A percentile compares a stretch with the other conserved stretches of the same genome.
These are phyloP conservation scores for Stegastes partitus DNA, from an alignment of 2,113 vertebrate genomes.

Conservation along the genomic window DNA sequence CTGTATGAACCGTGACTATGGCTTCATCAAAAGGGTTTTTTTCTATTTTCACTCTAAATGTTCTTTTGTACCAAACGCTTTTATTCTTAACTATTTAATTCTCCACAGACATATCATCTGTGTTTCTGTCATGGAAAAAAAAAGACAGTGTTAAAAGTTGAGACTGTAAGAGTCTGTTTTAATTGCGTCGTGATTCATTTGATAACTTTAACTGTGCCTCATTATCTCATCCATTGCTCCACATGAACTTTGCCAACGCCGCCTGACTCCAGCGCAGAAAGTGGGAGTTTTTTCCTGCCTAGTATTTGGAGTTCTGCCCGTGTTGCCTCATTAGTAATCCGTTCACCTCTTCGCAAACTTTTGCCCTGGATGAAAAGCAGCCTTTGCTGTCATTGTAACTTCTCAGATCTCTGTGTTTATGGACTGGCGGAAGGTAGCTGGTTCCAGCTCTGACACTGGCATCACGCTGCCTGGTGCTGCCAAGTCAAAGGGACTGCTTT, in stretches of 20 bases:
- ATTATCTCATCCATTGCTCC: conserved; percentile 39
- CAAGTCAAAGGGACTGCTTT: conserved; percentile 40
- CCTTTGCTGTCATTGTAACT: conserved; percentile 44
- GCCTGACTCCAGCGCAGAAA: conserved; percentile 20
- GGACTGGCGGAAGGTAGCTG: conserved; percentile 10
- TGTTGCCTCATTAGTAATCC: conserved; percentile 66
- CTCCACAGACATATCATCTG: not conserved
- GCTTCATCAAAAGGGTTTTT: not conserved
- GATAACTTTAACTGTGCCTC: conserved; percentile 32
- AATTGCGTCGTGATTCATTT: conserved; percentile 45
- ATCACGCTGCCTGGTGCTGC: conserved; percentile 34
- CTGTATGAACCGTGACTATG: not conserved
- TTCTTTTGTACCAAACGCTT: not conserved
- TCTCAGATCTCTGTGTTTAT: conserved; percentile 48
- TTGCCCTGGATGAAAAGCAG: conserved; percentile 45
- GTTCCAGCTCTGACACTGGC: conserved; percentile 30
- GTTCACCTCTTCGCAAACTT: conserved; percentile 46
- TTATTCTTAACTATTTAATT: not conserved
- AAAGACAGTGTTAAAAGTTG: conserved; percentile 28
- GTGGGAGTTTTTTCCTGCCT: conserved; percentile 10
- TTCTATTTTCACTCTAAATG: not conserved
- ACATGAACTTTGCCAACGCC: conserved; percentile 15
- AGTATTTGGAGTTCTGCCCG: conserved; percentile 21
- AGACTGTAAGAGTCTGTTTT: conserved; percentile 15
- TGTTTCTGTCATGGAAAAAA: conserved; percentile 11